phyloP scores from a whole-genome alignment of 1,140 invertebrate species.

The Drosophila repleta region DNA sequence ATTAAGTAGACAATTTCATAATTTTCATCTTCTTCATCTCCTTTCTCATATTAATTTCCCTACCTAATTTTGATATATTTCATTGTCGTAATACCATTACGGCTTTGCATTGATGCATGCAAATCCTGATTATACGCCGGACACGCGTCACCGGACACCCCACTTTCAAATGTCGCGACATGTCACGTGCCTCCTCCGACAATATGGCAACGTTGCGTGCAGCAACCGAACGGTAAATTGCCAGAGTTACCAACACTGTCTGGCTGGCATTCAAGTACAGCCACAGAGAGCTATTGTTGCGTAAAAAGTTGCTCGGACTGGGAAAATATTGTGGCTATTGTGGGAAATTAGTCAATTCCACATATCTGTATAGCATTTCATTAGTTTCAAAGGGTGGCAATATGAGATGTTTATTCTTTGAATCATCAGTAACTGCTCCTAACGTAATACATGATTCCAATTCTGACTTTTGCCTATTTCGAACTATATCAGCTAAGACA shows the following conservation, averaged over 20 bases:
- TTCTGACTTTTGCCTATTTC: too few relatives aligned
- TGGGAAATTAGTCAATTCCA: not conserved
- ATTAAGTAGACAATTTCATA: too few relatives aligned
- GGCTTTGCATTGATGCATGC: conserved; percentile 69
- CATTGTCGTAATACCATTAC: conserved; percentile 52
- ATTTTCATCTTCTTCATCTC: not conserved
- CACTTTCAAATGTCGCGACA: conserved; percentile 6
- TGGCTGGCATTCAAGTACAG: not conserved
- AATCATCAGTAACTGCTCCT: too few relatives aligned
- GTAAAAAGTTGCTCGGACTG: not conserved
- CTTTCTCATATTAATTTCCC: not conserved
- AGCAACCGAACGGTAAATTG: conserved; percentile 49
- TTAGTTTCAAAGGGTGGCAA: not conserved
- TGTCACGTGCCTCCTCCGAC: conserved; percentile 65
- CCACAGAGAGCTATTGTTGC: not conserved
- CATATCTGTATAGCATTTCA: not conserved
- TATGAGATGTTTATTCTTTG: too few relatives aligned
- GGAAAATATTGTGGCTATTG: conserved; percentile 10
- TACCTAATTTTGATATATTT: conserved; percentile 63
- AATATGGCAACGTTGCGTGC: conserved; percentile 59
- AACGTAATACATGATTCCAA: too few relatives aligned
- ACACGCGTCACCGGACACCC: conserved; percentile 66
- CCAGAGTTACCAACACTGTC: conserved; percentile 58
- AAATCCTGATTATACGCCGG: conserved; percentile 74
- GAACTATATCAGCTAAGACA: too few relatives aligned